A percentile compares a stretch with the other conserved stretches of the same genome.
phyloP scores from a whole-genome alignment of 2,797 vertebrate genomes.

The Gastrophryne carolinensis region DNA sequence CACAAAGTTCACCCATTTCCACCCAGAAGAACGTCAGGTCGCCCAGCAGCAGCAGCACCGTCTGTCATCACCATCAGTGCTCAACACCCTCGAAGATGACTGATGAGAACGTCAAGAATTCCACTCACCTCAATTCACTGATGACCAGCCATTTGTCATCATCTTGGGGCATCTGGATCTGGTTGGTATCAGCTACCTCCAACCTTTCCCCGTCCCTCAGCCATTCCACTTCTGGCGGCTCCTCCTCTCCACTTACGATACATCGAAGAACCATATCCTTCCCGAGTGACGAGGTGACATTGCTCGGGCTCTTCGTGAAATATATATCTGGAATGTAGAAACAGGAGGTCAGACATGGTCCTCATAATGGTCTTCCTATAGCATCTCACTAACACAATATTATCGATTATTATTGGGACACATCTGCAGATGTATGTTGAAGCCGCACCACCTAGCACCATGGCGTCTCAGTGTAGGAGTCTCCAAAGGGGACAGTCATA shows the following conservation, averaged over 20 bases:
- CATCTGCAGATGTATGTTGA: no score
- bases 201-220: constrained; percentile 66
- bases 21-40: background rate
- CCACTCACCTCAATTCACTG: constrained; percentile 68
- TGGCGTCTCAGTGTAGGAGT: no score
- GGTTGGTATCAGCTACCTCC: constrained; percentile 74
- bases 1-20: no score
- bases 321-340: constrained; percentile 2
- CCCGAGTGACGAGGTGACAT: constrained; percentile 78
- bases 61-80: background rate
- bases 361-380: background rate
- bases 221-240: constrained; percentile 79
- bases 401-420: no score
- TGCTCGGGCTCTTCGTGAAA: constrained; percentile 71
- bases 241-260: constrained; percentile 62
- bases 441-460: no score
- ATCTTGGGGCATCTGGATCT: constrained; percentile 72
- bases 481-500: no score
- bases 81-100: background rate
- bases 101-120: background rate
- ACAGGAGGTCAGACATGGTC: background rate
- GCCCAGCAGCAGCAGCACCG: no score
- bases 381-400: background rate
- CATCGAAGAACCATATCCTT: constrained; percentile 74
- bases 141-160: constrained; percentile 74